Conservation (phyloP, 2,113 vertebrate species). For the Psittacula cyanocephala region DNA sequence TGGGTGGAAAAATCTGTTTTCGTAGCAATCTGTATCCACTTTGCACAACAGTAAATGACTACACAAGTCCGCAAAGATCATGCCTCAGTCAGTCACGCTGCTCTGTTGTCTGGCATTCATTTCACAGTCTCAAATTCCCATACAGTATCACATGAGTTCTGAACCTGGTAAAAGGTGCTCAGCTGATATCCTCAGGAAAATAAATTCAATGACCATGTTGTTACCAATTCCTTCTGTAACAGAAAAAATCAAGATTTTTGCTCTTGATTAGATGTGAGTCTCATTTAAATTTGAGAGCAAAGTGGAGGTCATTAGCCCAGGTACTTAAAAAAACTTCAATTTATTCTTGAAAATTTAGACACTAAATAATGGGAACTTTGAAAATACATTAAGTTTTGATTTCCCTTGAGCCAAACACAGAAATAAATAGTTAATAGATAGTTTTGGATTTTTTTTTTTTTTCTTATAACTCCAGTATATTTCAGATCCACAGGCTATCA, state of each 20-base stretch:
- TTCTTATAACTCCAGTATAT: not conserved
- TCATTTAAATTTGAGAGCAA: not conserved
- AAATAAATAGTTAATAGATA: not conserved
- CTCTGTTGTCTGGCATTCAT: not conserved
- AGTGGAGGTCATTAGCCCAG: not conserved
- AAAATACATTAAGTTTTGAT: not conserved
- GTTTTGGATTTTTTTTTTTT: not conserved
- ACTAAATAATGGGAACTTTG: not conserved
- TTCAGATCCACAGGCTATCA: not conserved
- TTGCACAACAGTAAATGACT: not conserved
- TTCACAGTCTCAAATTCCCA: slow-evolving; percentile 14
- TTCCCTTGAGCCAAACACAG: not conserved
- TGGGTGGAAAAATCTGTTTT: not conserved
- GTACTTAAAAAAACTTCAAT: not conserved
- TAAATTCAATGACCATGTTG: not conserved
- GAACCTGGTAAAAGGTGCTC: not conserved
- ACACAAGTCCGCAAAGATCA: not conserved
- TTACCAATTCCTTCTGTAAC: not conserved
- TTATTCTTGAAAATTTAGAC: not conserved
- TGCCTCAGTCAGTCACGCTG: not conserved
- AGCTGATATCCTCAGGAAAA: not conserved
- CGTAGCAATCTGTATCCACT: not conserved
- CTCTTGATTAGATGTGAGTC: not conserved
- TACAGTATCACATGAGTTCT: not conserved
- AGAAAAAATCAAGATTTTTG: not conserved